phyloP scores from a whole-genome alignment of 2,113 vertebrate species.

The Marmota flaviventris region DNA sequence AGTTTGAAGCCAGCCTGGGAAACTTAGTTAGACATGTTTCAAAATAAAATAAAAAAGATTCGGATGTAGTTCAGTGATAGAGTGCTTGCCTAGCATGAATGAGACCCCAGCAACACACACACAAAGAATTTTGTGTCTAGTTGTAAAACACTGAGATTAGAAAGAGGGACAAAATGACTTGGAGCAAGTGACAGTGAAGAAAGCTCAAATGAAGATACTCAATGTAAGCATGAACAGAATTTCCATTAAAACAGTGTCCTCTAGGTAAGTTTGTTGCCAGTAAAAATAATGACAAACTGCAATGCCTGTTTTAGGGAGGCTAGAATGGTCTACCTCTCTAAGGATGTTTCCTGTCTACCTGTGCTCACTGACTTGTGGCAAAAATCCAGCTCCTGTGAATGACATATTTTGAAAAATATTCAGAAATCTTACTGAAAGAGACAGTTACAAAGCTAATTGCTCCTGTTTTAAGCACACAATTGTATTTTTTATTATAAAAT shows the following conservation, averaged over 20 bases:
- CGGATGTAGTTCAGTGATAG: not conserved
- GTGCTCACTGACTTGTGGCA: not conserved
- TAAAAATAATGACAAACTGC: not conserved
- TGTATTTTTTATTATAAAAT: constrained; percentile 55
- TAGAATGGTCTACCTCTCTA: accelerated
- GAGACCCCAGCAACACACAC: not conserved
- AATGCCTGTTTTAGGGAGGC: not conserved
- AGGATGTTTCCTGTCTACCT: not conserved
- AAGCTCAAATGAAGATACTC: not conserved
- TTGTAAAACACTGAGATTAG: not conserved
- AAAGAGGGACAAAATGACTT: not conserved
- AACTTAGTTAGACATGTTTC: not conserved
- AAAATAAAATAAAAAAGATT: not conserved
- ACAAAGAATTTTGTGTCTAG: not conserved
- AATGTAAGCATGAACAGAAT: not conserved
- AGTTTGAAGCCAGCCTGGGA: not conserved
- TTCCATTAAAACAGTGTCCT: not conserved
- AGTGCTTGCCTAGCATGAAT: not conserved
- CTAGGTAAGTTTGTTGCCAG: not conserved
- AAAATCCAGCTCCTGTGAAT: not conserved
- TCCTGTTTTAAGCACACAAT: constrained; percentile 47
- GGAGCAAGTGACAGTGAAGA: not conserved
- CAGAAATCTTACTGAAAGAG: constrained; percentile 10
- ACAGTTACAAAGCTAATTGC: constrained; percentile 31
- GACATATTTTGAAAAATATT: not conserved